Conservation (phyloP, 2,113 vertebrate genomes). For the Microcebus ravelobensis region DNA sequence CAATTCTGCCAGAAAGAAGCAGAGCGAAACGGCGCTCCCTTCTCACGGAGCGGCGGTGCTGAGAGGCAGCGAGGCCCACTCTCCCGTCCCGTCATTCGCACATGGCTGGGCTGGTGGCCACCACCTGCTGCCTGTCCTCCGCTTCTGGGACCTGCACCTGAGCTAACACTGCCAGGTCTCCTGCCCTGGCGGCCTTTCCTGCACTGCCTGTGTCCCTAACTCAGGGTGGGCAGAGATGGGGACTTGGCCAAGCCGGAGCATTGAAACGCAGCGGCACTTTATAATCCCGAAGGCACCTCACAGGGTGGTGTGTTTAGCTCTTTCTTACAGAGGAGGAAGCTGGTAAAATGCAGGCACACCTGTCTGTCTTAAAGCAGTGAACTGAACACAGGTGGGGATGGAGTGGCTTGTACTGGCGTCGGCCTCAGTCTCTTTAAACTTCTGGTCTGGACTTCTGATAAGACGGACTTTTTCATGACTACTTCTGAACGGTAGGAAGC, state of each 20-base stretch:
- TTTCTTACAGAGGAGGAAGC: not conserved
- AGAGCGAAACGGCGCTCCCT: not conserved
- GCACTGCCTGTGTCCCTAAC: not conserved
- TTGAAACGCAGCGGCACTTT: fast-evolving
- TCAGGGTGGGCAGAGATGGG: too few relatives aligned
- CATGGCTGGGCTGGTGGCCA: not conserved
- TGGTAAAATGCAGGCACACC: fast-evolving
- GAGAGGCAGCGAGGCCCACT: fast-evolving
- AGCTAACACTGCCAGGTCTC: not conserved
- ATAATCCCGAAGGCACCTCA: too few relatives aligned
- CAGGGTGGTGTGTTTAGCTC: fast-evolving
- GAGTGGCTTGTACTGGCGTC: fast-evolving
- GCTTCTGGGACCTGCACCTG: not conserved
- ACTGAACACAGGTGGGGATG: not conserved
- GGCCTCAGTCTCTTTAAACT: not conserved
- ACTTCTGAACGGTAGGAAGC: not conserved
- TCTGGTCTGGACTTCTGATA: not conserved
- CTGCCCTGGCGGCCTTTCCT: not conserved
- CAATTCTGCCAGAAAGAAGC: not conserved
- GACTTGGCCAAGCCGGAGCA: not conserved
- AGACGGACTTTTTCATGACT: not conserved
- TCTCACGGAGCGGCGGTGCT: fast-evolving
- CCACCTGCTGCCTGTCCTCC: not conserved
- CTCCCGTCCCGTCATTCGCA: not conserved
- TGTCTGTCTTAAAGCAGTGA: too few relatives aligned